Evolutionary conservation across 2,888 invertebrate species (phyloP).

Genomic region (Andrena praecox): DNA sequence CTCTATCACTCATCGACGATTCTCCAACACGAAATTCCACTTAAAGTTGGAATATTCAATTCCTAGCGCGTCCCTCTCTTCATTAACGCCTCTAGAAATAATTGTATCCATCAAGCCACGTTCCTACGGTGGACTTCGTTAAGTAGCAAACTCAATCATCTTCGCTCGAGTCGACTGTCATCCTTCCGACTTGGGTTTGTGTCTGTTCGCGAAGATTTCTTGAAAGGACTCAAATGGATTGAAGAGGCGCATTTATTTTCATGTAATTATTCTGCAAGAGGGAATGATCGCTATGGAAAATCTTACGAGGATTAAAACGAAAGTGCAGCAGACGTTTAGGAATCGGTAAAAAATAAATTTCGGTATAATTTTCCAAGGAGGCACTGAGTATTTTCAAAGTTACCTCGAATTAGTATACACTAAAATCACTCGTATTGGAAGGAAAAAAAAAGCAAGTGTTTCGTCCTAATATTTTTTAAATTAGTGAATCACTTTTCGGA

Average conservation of each 20-base stretch:
- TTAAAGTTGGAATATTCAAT: slow-evolving; percentile 1
- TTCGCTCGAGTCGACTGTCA: background rate
- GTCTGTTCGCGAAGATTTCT: background rate
- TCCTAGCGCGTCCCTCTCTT: background rate
- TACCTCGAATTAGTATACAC: too few relatives aligned
- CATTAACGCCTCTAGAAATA: background rate
- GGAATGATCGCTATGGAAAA: slow-evolving; percentile 12
- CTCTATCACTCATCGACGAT: slow-evolving; percentile 21
- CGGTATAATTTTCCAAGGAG: background rate
- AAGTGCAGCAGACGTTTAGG: background rate
- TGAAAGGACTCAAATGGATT: background rate
- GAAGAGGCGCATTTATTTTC: slow-evolving; percentile 3
- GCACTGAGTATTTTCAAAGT: too few relatives aligned
- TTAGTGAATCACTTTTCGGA: too few relatives aligned
- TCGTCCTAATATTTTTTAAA: too few relatives aligned
- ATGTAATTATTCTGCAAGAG: slow-evolving; percentile 17
- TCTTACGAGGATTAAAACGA: background rate
- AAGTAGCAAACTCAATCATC: slow-evolving; percentile 7
- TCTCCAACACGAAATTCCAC: slow-evolving; percentile 12
- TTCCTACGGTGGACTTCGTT: background rate
- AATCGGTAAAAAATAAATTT: background rate
- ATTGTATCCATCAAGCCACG: slow-evolving; percentile 26
- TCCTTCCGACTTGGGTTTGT: background rate
- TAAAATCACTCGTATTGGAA: too few relatives aligned
- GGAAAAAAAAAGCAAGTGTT: too few relatives aligned